Conservation (phyloP, 2,113 vertebrate species). For the Nyctereutes procyonoides region DNA sequence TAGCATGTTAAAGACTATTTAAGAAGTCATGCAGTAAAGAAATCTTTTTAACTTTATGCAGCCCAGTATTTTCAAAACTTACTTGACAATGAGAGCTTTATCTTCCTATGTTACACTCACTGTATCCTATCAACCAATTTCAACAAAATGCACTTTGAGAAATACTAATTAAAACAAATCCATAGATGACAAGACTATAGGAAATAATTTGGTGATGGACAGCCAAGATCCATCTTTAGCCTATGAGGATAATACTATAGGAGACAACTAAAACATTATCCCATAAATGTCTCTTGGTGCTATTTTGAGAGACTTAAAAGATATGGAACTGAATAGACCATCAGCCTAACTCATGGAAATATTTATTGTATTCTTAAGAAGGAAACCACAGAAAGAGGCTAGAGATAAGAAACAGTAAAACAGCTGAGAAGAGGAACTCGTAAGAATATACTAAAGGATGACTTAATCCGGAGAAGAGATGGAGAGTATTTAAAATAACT, state of each 20-base stretch:
- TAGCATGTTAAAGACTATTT: background rate
- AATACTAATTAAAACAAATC: conserved; percentile 53
- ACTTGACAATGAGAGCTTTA: background rate
- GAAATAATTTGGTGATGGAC: background rate
- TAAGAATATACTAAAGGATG: conserved; percentile 7
- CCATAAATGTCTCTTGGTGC: background rate
- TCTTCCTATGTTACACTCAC: background rate
- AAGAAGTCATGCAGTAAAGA: conserved; percentile 17
- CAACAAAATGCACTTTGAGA: conserved; percentile 28
- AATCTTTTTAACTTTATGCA: conserved; percentile 53
- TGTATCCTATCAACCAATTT: conserved; percentile 14
- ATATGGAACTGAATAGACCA: background rate
- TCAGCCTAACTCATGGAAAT: conserved; percentile 41
- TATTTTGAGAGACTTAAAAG: conserved; percentile 50
- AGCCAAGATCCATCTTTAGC: background rate
- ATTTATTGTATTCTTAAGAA: conserved; percentile 47
- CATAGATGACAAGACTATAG: background rate
- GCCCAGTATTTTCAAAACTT: conserved; percentile 41
- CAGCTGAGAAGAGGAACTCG: background rate
- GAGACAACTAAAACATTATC: background rate
- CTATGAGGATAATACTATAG: background rate
- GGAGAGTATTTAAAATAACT: background rate
- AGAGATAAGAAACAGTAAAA: conserved; percentile 41
- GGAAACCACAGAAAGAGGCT: background rate
- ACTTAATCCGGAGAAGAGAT: background rate